Evolutionary conservation across 2,113 vertebrate genomes (phyloP).

Genomic region (Ochotona princeps): DNA sequence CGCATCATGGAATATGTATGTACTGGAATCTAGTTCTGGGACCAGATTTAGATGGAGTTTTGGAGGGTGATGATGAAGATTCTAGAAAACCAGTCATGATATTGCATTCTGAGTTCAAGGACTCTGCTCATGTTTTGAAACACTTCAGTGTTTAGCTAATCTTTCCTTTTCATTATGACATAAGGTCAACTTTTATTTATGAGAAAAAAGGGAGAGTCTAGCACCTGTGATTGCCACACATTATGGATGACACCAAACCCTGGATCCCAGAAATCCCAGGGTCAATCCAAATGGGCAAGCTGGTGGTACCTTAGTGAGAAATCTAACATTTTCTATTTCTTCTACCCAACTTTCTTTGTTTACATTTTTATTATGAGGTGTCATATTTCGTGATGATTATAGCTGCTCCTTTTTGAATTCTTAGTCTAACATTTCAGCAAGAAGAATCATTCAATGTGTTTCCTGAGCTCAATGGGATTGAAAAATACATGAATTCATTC

Average conservation of each 20-base stretch:
- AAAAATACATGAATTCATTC: not conserved
- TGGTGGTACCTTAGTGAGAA: not conserved
- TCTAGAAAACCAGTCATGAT: not conserved
- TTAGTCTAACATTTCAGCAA: conserved; percentile 9
- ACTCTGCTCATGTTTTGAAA: not conserved
- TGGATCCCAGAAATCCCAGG: conserved; percentile 16
- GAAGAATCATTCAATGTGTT: not conserved
- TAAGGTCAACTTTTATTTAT: not conserved
- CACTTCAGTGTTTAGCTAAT: conserved; percentile 22
- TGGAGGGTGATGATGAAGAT: not conserved
- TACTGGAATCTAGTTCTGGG: not conserved
- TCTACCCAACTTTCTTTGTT: not conserved
- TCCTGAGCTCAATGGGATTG: not conserved
- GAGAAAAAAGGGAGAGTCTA: not conserved
- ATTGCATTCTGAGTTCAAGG: not conserved
- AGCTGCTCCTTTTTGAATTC: not conserved
- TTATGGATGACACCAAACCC: not conserved
- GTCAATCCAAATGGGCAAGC: not conserved
- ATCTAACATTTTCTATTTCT: not conserved
- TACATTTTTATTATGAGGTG: conserved; percentile 49
- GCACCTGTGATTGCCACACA: not conserved
- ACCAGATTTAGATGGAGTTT: not conserved
- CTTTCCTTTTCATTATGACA: not conserved
- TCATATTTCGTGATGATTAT: conserved; percentile 36
- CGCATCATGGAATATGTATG: not conserved